Evolutionary conservation across 2,797 vertebrate genomes (phyloP), one percentile per base, ranked within the genome.

Genomic region (Erethizon dorsatum): DNA sequence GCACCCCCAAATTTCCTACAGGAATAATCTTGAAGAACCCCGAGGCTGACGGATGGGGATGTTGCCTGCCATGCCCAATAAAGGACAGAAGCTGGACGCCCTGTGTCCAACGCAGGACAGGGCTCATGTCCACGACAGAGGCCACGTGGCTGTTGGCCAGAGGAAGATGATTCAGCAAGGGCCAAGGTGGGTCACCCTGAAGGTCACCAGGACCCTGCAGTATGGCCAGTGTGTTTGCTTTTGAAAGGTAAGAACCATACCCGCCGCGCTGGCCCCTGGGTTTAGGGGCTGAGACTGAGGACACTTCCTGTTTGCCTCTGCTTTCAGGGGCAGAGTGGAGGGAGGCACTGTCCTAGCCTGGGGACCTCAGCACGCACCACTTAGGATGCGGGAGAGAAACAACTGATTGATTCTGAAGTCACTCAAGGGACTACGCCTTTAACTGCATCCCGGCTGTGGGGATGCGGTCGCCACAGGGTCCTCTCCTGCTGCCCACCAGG

Each of bases 381-480:
- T 33, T 5, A 14, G 24, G 11, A 5, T 2, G 8, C 26, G 50
- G 20, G 24, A 75, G n/a, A 18, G 37, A 41, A n/a, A 12, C 24
- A 14, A 9, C 31, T 2, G 13, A 47, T 8, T 11, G 0, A n/a
- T 6, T 80, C 50, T 20, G 33, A 28, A 18, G 2, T 7, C 45
- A 11, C 5, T 2, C 9, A 6, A 9, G 31, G 61, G 1, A 15
- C 67, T 1, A 0, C 0, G 45, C 52, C 28, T 61, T 2, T 1
- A 2, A 4, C 5, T 5, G 0, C 0, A 1, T 2, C 1, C 0
- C 2, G 41, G 45, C 26, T 2, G 22, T 15, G 41, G 20, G 0
- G 37, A 18, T 0, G 6, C 0, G 4, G 28, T 12, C 22, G 71
- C 78, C 33, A 13, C 7, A 1, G 3, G 3, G 22, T 47, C 69